Base-by-base conservation (phyloP, 2,888 invertebrate species). In the Orchesella flavescens region DNA sequence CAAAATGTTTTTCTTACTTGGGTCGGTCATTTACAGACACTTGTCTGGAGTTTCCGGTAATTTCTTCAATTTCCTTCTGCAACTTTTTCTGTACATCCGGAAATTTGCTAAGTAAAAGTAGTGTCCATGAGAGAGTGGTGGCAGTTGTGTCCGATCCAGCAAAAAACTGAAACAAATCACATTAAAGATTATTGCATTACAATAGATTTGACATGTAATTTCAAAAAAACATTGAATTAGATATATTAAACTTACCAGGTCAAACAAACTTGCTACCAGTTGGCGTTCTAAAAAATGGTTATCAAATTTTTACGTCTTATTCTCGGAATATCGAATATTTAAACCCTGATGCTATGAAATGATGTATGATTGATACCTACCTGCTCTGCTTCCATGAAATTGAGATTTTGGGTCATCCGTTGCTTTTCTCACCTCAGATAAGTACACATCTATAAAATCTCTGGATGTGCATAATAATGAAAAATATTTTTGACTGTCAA, bases 371-470 rank as follows among this genome's bases (percentile, higher is more conserved):
- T n/a, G n/a, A n/a, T n/a, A n/a, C 34, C 2, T 34, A 34, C 34
- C 34, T 34, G 34, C 34, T 34, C 34, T 34, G 7, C 34, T 34
- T 34, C 34, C 83, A 53, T 84, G 83, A 75, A 87, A 86, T 0
- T 59, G 59, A 0, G 86, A 87, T 9, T 84, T 79, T 19, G 34
- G 34, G 7, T 77, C 79, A 69, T 86, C 82, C 0, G 73, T 74
- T 0, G 87, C 86, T 80, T 83, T 82, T 34, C 84, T 66, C 10
- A 86, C 79, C 59, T 87, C 86, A 7, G 74, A 49, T 7, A 87
- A 43, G 34, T 83, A 87, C 10, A 75, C 74, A 49, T 87, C 87
- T 24, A 87, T 84, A 68, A 86, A 87, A 49, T 87, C 86, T 12
- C 87, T 34, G 7, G 3, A 34, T 2, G 34, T 34, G 34, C n/a